Conservation (phyloP, 1,140 invertebrate genomes). For the fruit fly (Drosophila melanogaster) region Release_6_plus_ISO1_MT NT_033779.5:11924501-11925000, state of each 20-base stretch:
- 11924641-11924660: slow-evolving; percentile 40
- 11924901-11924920: not conserved
- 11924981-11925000: not conserved
- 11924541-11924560: not conserved
- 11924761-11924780: not conserved
- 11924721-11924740: no score
- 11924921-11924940: not conserved
- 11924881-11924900: slow-evolving; percentile 1
- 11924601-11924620: slow-evolving; percentile 35
- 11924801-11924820: slow-evolving; percentile 5
- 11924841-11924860: slow-evolving; percentile 14
- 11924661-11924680: slow-evolving; percentile 1
- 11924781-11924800: slow-evolving; percentile 10
- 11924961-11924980: not conserved
- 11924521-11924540: not conserved
- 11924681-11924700: slow-evolving; percentile 4
- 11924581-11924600: slow-evolving; percentile 26
- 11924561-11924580: slow-evolving; percentile 18
- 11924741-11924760: slow-evolving; percentile 1
- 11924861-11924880: slow-evolving; percentile 2
- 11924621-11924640: slow-evolving; percentile 51
- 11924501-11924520: no score
- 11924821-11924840: not conserved
- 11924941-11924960: no score
- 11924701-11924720: no score